Conservation (phyloP, 1,140 invertebrate genomes). For the Eumeta japonica region DNA sequence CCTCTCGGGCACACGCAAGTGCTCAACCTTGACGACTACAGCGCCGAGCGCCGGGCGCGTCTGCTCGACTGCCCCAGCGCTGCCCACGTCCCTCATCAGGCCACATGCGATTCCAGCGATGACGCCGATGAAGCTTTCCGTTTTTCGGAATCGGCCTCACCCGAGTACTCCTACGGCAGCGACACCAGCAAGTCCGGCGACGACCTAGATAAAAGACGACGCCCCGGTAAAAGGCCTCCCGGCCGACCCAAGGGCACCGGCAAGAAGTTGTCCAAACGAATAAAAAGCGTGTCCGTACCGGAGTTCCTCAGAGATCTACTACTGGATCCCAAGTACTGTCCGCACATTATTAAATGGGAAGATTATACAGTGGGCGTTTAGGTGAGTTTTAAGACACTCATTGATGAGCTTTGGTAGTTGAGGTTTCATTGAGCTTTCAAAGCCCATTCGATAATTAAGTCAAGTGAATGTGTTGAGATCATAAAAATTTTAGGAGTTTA, state of each 20-base stretch:
- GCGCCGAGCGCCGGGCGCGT: conserved; percentile 25
- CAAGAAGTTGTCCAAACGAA: conserved; percentile 60
- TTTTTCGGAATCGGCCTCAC: conserved; percentile 30
- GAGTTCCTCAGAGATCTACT: conserved; percentile 82
- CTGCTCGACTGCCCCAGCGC: too few relatives aligned
- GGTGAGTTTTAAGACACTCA: conserved; percentile 44
- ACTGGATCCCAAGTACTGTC: conserved; percentile 73
- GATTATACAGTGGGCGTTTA: conserved; percentile 79
- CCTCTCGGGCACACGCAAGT: conserved; percentile 11
- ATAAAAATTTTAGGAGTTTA: too few relatives aligned
- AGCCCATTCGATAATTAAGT: too few relatives aligned
- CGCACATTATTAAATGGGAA: conserved; percentile 84
- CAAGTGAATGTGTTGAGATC: too few relatives aligned
- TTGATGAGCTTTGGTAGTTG: too few relatives aligned
- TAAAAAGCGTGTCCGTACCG: conserved; percentile 66
- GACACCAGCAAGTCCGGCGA: conserved; percentile 43
- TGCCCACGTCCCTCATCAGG: too few relatives aligned
- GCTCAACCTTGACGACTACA: conserved; percentile 13
- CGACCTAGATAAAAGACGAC: conserved; percentile 36
- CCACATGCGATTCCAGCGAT: conserved; percentile 37
- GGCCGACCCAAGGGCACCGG: conserved; percentile 52
- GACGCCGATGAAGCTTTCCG: conserved; percentile 37
- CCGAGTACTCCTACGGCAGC: conserved; percentile 30
- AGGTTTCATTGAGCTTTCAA: too few relatives aligned
- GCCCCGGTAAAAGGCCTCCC: conserved; percentile 20